These are phyloP conservation scores for Ischnus inquisitorius DNA, from an alignment of 2,888 invertebrate species.

Conservation along the genomic window DNA sequence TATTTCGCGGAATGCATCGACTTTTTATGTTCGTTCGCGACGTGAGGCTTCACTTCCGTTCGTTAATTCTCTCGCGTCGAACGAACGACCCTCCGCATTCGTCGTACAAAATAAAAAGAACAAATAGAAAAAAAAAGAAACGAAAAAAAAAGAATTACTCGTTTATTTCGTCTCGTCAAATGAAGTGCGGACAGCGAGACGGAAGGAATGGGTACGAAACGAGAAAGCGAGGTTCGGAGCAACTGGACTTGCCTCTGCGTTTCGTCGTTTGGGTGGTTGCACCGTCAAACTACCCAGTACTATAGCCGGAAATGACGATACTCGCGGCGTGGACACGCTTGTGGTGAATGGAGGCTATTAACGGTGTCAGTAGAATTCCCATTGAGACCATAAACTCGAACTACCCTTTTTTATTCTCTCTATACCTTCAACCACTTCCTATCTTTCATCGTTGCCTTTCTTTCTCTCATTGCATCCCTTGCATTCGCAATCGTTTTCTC, in stretches of 20 bases:
- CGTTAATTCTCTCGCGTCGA: conserved; percentile 33
- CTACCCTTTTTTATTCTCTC: conserved; percentile 39
- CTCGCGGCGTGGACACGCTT: conserved; percentile 38
- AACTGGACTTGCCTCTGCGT: conserved; percentile 39
- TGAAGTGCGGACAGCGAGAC: conserved; percentile 27
- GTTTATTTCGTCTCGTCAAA: conserved; percentile 38
- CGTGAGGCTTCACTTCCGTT: conserved; percentile 12
- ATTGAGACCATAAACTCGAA: conserved; percentile 62
- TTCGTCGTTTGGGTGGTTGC: conserved; percentile 30
- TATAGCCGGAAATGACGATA: conserved; percentile 65
- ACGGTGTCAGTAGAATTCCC: conserved; percentile 65
- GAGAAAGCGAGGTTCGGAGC: conserved; percentile 45
- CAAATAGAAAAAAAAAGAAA: neutral
- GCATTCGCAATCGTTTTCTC: conserved; percentile 55
- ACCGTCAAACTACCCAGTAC: conserved; percentile 62
- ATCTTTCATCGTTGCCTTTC: conserved; percentile 23
- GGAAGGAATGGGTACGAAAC: conserved; percentile 45
- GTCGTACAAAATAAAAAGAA: conserved; percentile 1
- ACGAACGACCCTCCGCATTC: conserved; percentile 23
- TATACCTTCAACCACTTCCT: conserved; percentile 24
- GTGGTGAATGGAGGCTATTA: conserved; percentile 49
- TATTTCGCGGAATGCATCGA: neutral
- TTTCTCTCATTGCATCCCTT: conserved; percentile 20
- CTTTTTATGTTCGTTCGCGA: neutral
- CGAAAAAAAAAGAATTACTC: neutral